Evolutionary conservation across 2,797 vertebrate genomes (phyloP).

Genomic region (Hapalemur alaotrensis): DNA sequence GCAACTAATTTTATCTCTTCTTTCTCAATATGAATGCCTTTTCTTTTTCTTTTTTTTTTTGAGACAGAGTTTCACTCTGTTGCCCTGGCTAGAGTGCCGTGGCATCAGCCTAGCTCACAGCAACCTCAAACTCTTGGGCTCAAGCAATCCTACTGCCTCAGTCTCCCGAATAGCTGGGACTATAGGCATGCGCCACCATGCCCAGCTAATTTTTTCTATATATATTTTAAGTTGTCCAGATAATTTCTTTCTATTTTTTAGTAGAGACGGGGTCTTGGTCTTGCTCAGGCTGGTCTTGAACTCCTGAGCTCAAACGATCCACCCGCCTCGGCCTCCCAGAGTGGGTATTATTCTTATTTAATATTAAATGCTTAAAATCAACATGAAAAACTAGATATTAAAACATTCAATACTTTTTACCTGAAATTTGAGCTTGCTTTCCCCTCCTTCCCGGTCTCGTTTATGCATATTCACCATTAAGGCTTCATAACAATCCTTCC

Average conservation of each 20-base stretch:
- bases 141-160: background rate
- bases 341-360: background rate
- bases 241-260: background rate
- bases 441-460: slow-evolving; percentile 94
- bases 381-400: background rate
- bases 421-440: slow-evolving; percentile 99
- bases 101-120: no score
- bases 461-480: slow-evolving; percentile 96
- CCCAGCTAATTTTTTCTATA: background rate
- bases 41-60: background rate
- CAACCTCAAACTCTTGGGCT: background rate
- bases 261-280: background rate
- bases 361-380: slow-evolving; percentile 35
- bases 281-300: background rate
- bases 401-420: slow-evolving; percentile 82
- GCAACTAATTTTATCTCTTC: background rate
- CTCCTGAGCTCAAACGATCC: background rate
- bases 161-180: background rate
- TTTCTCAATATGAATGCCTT: background rate
- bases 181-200: background rate
- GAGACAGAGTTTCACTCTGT: background rate
- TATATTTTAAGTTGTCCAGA: no score
- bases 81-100: background rate
- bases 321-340: background rate
- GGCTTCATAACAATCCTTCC: slow-evolving; percentile 96